Base-by-base conservation (phyloP, 2,113 vertebrate genomes). In the Struthidea cinerea region DNA sequence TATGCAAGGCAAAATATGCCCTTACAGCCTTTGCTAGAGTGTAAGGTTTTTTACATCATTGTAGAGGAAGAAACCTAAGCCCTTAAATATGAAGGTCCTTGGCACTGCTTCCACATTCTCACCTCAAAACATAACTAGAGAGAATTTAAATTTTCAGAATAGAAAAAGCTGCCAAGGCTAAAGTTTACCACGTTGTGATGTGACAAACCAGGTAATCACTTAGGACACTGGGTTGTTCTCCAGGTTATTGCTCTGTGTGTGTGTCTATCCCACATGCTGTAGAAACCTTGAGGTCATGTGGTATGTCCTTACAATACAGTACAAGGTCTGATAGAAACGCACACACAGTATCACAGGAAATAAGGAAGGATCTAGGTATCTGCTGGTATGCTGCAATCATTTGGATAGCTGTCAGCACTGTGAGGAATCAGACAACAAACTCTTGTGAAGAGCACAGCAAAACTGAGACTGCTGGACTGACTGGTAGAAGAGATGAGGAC, bases 401-500 rank as follows among this genome's bases (percentile, higher is more conserved):
- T 39, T 56, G 39, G 13, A 35, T 7, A 28, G 32, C 7, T 41
- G n/a, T 57, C 27, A 52, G 21, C 5, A 13, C 37, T 14, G 16
- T 9, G 28, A 65, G 14, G 19, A n/a, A 52, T 47, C 35, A 71
- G 17, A 26, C 28, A 35, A 64, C 44, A 50, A 55, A 5, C 9
- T 42, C 17, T 46, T 49, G 17, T 21, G 14, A 20, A 39, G 16
- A 76, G 14, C 1, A 1, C 41, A 42, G 27, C 17, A 70, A 59
- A 89, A 60, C 15, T 30, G 33, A 92, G 41, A 13, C 71, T 11
- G 5, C 30, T 70, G 49, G 30, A 28, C 35, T 19, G 32, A 32
- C 7, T 7, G 24, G 11, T 10, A 20, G 3, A 35, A 21, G 0
- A 2, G 15, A 70, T 27, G 15, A 19, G 14, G 12, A 33, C 23